Evolutionary conservation across 2,888 invertebrate genomes (phyloP).

Genomic region (Phengaris arion): DNA sequence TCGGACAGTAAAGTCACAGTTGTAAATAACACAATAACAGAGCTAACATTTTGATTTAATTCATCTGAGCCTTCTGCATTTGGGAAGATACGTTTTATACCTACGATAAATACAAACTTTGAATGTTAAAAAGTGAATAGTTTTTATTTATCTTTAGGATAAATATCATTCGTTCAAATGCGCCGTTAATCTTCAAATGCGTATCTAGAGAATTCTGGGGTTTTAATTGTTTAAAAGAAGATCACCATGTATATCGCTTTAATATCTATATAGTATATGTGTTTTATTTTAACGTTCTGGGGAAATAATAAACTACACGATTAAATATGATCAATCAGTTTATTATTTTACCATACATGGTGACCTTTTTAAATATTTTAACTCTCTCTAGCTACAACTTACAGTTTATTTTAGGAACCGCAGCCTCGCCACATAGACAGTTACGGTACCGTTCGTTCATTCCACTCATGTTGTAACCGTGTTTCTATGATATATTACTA

Average conservation of each 20-base stretch:
- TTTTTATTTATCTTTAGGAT: too few relatives aligned
- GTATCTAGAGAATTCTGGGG: too few relatives aligned
- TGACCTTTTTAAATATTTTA: conserved; percentile 46
- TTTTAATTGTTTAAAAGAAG: too few relatives aligned
- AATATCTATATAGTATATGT: conserved; percentile 55
- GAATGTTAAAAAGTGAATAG: too few relatives aligned
- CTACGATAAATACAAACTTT: background rate
- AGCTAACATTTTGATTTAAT: conserved; percentile 50
- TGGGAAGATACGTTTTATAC: background rate
- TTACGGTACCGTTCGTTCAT: conserved; percentile 58
- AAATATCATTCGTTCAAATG: too few relatives aligned
- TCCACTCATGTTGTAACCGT: conserved; percentile 49
- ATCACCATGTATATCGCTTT: conserved; percentile 48
- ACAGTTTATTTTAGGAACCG: conserved; percentile 49
- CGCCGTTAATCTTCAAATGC: too few relatives aligned
- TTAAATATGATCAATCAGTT: background rate
- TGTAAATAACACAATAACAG: conserved; percentile 56
- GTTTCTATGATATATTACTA: conserved; percentile 29
- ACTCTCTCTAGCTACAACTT: conserved; percentile 38
- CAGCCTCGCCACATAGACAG: conserved; percentile 64
- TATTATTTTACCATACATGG: too few relatives aligned
- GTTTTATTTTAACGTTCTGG: too few relatives aligned
- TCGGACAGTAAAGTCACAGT: conserved; percentile 48
- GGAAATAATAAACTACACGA: too few relatives aligned
- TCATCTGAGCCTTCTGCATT: conserved; percentile 8